Evolutionary conservation across 1,140 invertebrate species (phyloP), one percentile per base, ranked within the genome.

Genomic region (Bombus breviceps): DNA sequence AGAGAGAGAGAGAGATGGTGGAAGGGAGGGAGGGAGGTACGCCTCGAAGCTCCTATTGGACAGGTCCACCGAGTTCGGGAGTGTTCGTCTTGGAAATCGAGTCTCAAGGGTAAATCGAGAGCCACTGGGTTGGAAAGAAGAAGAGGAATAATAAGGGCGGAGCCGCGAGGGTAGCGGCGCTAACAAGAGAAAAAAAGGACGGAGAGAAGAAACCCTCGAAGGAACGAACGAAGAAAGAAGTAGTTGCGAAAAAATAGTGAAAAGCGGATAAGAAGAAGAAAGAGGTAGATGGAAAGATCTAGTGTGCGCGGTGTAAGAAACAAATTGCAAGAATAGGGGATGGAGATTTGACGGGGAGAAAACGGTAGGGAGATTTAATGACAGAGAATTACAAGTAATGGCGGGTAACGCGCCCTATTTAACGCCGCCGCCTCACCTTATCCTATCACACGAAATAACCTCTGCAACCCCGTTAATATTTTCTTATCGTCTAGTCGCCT

Each of bases 51-150:
- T 84, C 81, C 87, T 76, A 90, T 92, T 93, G 91, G 91, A 82
- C 90, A 86, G 85, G 83, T 79, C 88, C 92, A 88, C 79, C 72
- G 74, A 32, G 84, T 83, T 72, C 75, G 59, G 39, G 25, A 77
- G 53, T 34, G 34, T 25, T 57, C n/a, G 75, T 10, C 59, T 53
- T 15, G 57, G 57, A 69, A 71, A 91, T 93, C 87, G 91, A 91
- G 91, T 91, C 91, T 92, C 90, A 91, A 94, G 92, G 92, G 91
- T 91, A 71, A 90, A 91, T 93, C 87, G 90, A 90, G 88, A 90
- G 89, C 90, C 88, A 90, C 92, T 89, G 93, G 90, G 87, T 57
- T 57, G 79, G 41, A 71, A 73, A 64, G 75, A 84, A 83, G 87
- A 88, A 62, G 85, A 87, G 83, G 88, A 87, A 91, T 90, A 89